These are phyloP conservation scores for Lottia scabra DNA, from an alignment of 2,888 invertebrate genomes.

Conservation along the genomic window DNA sequence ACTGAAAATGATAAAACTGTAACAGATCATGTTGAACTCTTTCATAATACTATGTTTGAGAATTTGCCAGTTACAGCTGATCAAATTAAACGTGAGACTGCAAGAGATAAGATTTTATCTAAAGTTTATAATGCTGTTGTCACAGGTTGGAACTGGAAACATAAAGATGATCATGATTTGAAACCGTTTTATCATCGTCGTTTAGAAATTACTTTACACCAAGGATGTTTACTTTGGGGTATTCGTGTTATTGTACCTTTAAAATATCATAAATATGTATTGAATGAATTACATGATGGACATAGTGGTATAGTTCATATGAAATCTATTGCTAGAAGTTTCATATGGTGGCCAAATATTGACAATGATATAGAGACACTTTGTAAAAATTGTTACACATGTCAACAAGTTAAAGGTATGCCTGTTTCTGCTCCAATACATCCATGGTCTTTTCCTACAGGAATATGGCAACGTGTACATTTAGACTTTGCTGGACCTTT, in stretches of 20 bases:
- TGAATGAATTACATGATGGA: slow-evolving; percentile 16
- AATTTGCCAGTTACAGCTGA: slow-evolving; percentile 26
- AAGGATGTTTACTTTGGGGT: slow-evolving; percentile 29
- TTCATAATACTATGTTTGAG: slow-evolving; percentile 22
- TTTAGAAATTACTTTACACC: slow-evolving; percentile 22
- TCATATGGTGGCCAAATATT: slow-evolving; percentile 14
- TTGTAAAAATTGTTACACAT: slow-evolving; percentile 15
- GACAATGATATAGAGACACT: slow-evolving; percentile 6
- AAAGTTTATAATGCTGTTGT: slow-evolving; percentile 16
- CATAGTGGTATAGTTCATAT: slow-evolving; percentile 1
- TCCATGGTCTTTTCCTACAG: slow-evolving; percentile 51
- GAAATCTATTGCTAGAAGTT: slow-evolving; percentile 6
- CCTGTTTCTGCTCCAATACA: slow-evolving; percentile 40
- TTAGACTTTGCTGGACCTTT: slow-evolving; percentile 69
- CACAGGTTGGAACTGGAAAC: slow-evolving; percentile 16
- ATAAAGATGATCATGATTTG: slow-evolving; percentile 14
- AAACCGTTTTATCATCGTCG: slow-evolving; percentile 17
- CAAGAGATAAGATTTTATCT: slow-evolving; percentile 22
- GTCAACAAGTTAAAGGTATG: slow-evolving; percentile 23
- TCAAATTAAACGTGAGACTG: slow-evolving; percentile 25
- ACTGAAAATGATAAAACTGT: slow-evolving; percentile 5
- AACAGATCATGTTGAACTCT: slow-evolving; percentile 14
- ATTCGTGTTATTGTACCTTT: slow-evolving; percentile 35
- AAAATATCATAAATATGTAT: slow-evolving; percentile 16
- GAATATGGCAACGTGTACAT: slow-evolving; percentile 67